Evolutionary conservation across 2,113 vertebrate genomes (phyloP), one percentile per base, ranked within the genome.

Genomic region (Chauna torquata): DNA sequence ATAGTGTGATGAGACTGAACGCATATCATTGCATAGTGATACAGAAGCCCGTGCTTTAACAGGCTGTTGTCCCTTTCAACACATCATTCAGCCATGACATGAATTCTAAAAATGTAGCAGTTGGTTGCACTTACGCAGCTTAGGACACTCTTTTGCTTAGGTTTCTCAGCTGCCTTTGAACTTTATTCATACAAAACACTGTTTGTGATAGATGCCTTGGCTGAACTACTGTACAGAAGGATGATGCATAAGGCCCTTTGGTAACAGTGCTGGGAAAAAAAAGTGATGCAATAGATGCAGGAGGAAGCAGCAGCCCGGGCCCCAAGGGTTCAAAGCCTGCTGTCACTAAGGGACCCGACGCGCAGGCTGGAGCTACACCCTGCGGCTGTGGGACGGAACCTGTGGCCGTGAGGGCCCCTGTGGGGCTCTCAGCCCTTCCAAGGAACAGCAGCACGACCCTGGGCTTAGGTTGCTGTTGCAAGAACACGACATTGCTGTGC

Each of bases 1-100:
- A 50, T 42, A 82, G 16, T 1, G 0, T 6, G 18, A 61, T 76
- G 2, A 1, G 40, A 18, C 57, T 3, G 2, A 6, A 27, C 7
- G 22, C 5, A 1, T 27, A 32, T 34, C 3, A 9, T 58, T 68
- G 86, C 36, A 57, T 44, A 30, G 49, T 34, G 57, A 78, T 32
- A 68, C 13, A 14, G 24, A 72, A 88, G 28, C n/a, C 47, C 40
- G 16, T 42, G 25, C 61, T 88, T 88, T 64, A 74, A 54, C 30
- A 61, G n/a, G 36, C 71, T 57, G 3, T 59, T 75, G 45, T 82
- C 59, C 55, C 55, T 62, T 78, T 80, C 0, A 0, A 32, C 28
- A 64, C 23, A 5, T 38, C 58, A 85, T 70, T 90, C 88, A 93
- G 42, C 57, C 13, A 11, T 20, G 34, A 65, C 30, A 55, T 65